A percentile compares a stretch with the other conserved stretches of the same genome.
Conservation (phyloP, 2,797 vertebrate species). For the Cetoscarus ocellatus region DNA sequence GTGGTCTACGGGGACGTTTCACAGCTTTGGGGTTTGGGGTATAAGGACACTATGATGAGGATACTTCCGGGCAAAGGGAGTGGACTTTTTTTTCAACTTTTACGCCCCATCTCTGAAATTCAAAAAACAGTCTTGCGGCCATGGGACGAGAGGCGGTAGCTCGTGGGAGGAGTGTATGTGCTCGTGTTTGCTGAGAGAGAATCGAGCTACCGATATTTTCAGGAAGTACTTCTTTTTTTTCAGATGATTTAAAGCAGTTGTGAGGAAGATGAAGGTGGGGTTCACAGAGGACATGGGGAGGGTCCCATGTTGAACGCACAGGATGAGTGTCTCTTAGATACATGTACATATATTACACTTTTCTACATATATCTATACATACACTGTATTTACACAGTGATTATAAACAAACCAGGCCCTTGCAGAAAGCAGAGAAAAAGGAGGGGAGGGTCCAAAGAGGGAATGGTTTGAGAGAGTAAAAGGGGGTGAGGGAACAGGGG, state of each 20-base stretch:
- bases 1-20: constrained; percentile 74
- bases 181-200: constrained; percentile 19
- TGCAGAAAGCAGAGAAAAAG: constrained; percentile 68
- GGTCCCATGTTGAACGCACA: constrained; percentile 71
- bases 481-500: not conserved
- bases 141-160: constrained; percentile 45
- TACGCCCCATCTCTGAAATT: constrained; percentile 19
- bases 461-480: constrained; percentile 35
- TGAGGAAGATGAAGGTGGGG: constrained; percentile 32
- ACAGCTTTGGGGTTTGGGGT: constrained; percentile 72
- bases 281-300: constrained; percentile 54
- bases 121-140: constrained; percentile 73
- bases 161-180: constrained; percentile 14
- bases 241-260: constrained; percentile 29
- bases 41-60: constrained; percentile 61
- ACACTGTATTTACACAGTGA: constrained; percentile 83
- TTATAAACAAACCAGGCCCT: constrained; percentile 79
- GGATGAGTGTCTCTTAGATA: constrained; percentile 81
- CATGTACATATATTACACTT: constrained; percentile 85
- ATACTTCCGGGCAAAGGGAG: constrained; percentile 4
- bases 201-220: constrained; percentile 38
- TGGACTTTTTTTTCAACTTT: constrained; percentile 21
- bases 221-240: constrained; percentile 33
- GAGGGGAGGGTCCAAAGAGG: constrained; percentile 47
- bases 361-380: constrained; percentile 83